Base-by-base conservation (phyloP, 1,140 invertebrate genomes). In the Leptinotarsa texana region DNA sequence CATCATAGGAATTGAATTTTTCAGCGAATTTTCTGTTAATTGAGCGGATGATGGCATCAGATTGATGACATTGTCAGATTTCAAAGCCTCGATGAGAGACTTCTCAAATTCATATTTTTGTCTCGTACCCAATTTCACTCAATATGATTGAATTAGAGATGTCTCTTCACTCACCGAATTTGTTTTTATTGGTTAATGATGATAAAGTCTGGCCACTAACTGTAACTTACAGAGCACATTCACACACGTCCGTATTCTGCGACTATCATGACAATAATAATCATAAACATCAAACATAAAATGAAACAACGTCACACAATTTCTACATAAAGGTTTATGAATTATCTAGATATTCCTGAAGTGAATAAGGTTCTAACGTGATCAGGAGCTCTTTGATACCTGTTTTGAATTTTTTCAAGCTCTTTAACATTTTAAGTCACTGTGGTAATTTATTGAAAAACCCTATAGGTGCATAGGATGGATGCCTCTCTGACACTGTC, bases 61-160 rank as follows among this genome's bases (percentile, higher is more conserved):
- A 69, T 48, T 69, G 67, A 69, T 69, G 42, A 69, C 67, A 69
- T 69, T 69, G 24, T 69, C 67, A 69, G 67, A 69, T 69, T 69
- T 48, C n/a, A 27, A n/a, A 42, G 33, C 67, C n/a, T 69, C 67
- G 42, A 69, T 69, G 22, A 69, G 42, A 69, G 67, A 69, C 42
- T 69, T 69, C 42, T 48, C 67, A n/a, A 69, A 69, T 42, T 69
- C 67, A 69, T 1, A 69, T 69, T 69, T 69, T 69, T 27, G 67
- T 69, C 33, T 69, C n/a, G 33, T 69, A 33, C 11, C 17, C 33
- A 69, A 62, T 49, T 61, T 71, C 57, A 62, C 57, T 61, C 11
- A 61, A 13, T 61, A 61, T 61, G 57, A 61, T 61, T 61, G 57
- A 61, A 13, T 61, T 61, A 61, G 11, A 61, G 57, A 61, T 8